Evolutionary conservation across 2,113 vertebrate species (phyloP).

Genomic region (Orthochromis indermauri): DNA sequence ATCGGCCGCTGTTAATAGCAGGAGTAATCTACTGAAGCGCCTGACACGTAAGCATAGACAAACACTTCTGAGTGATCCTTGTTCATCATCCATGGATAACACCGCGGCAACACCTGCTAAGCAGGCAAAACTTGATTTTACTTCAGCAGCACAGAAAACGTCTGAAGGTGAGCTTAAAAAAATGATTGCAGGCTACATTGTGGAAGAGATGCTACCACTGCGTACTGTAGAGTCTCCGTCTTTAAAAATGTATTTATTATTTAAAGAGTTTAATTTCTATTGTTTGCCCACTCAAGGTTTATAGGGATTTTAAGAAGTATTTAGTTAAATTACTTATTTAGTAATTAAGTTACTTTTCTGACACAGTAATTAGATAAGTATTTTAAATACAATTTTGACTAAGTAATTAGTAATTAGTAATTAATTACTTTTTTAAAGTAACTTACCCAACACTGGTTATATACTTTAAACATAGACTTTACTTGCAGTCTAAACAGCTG

Average conservation of each 20-base stretch:
- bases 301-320: background rate
- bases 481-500: background rate
- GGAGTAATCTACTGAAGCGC: fast-evolving
- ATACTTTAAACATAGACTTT: background rate
- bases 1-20: fast-evolving
- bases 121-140: background rate
- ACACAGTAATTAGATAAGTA: background rate
- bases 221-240: background rate
- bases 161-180: background rate
- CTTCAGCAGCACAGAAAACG: fast-evolving
- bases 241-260: background rate
- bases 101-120: background rate
- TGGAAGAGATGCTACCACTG: background rate
- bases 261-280: background rate
- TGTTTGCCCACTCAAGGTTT: background rate
- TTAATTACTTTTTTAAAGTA: background rate
- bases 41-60: fast-evolving
- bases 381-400: background rate
- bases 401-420: background rate
- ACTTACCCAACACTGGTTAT: background rate
- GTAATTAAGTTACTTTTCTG: background rate
- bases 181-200: background rate
- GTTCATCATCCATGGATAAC: background rate
- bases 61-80: background rate
- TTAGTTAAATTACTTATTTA: background rate